Conservation (phyloP, 2,113 vertebrate species). For the Plecotus auritus region DNA sequence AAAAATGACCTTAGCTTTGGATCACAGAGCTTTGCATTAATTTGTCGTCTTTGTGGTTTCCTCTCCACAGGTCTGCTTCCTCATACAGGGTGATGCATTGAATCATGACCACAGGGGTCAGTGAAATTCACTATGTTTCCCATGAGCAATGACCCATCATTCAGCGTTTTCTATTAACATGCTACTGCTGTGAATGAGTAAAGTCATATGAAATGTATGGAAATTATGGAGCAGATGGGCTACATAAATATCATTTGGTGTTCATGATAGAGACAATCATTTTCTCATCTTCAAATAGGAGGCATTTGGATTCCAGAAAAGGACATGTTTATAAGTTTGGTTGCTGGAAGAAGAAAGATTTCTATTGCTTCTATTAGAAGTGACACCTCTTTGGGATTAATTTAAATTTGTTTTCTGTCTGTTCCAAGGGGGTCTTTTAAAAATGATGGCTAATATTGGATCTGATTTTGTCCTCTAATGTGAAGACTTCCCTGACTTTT, state of each 20-base stretch:
- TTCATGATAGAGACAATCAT: neutral
- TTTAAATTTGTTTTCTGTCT: constrained; percentile 4
- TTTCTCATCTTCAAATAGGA: constrained; percentile 12
- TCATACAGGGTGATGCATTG: constrained; percentile 53
- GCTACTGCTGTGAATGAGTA: neutral
- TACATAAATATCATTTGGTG: neutral
- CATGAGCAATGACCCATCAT: constrained; percentile 53
- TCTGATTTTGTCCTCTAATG: neutral
- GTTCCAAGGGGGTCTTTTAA: neutral
- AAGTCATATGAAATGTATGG: neutral
- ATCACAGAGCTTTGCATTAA: constrained; percentile 42
- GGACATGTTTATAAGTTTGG: neutral
- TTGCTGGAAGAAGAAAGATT: neutral
- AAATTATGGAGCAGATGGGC: neutral
- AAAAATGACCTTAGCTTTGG: constrained; percentile 60
- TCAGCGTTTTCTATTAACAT: constrained; percentile 26
- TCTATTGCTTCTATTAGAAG: neutral
- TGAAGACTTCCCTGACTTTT: neutral
- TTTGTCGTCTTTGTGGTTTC: constrained; percentile 60
- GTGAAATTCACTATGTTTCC: constrained; percentile 64
- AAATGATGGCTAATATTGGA: neutral
- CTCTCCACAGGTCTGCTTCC: constrained; percentile 55
- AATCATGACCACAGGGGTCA: constrained; percentile 46
- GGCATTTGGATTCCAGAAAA: neutral
- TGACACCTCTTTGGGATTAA: neutral